phyloP scores from a whole-genome alignment of 2,888 invertebrate genomes.

The Atherix ibis region DNA sequence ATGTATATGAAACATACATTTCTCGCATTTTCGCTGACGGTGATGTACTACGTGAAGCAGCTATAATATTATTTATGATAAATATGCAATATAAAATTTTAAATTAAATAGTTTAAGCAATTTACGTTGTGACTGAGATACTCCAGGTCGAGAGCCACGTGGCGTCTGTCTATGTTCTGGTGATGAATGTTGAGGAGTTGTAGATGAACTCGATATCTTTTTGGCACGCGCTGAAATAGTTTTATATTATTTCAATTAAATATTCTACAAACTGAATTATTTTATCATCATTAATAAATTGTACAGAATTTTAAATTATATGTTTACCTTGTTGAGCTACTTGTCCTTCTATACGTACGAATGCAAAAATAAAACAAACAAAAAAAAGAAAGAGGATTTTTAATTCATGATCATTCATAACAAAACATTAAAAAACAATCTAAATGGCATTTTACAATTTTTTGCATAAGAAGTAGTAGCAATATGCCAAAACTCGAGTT shows the following conservation, averaged over 20 bases:
- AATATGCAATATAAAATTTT: too few species aligned
- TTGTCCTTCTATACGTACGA: conserved; percentile 39
- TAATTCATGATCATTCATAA: too few species aligned
- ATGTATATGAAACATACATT: conserved; percentile 37
- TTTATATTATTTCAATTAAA: too few species aligned
- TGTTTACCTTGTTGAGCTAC: conserved; percentile 46
- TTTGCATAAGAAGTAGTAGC: too few species aligned
- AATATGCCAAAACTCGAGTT: too few species aligned
- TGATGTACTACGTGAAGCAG: conserved; percentile 84
- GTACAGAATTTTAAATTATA: too few species aligned
- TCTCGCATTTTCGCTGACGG: conserved; percentile 75
- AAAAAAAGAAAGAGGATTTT: conserved; percentile 13
- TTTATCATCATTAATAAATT: too few species aligned
- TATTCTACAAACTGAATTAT: too few species aligned
- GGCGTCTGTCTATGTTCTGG: conserved; percentile 43
- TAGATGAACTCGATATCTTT: conserved; percentile 37
- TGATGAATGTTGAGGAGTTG: conserved; percentile 26
- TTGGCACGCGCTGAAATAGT: conserved; percentile 48
- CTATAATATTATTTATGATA: conserved; percentile 42
- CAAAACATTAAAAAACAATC: too few species aligned
- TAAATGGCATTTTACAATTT: too few species aligned
- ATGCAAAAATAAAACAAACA: conserved; percentile 15
- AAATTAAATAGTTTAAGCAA: conserved; percentile 6
- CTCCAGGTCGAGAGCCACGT: conserved; percentile 52
- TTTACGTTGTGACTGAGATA: conserved; percentile 86